Conservation (phyloP, 2,797 vertebrate species). For the Rhincodon typus region DNA sequence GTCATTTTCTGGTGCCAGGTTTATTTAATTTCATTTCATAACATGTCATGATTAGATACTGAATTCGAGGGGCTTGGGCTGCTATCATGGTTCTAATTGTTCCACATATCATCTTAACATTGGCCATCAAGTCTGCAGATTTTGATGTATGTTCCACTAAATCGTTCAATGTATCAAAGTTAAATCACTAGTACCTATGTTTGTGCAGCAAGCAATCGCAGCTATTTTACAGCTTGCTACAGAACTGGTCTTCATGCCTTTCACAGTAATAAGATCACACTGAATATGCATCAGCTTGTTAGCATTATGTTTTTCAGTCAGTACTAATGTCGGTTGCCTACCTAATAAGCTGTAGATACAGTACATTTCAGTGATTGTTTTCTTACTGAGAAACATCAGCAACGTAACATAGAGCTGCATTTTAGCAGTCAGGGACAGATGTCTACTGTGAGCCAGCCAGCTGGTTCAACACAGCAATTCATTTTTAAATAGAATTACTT, state of each 20-base stretch:
- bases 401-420: not conserved
- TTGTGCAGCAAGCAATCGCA: not conserved
- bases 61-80: not conserved
- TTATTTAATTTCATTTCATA: not conserved
- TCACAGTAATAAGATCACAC: constrained; percentile 3
- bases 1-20: not conserved
- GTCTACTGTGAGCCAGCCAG: not conserved
- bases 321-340: not conserved
- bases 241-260: not conserved
- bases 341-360: not conserved
- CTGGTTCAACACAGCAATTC: not conserved
- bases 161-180: not conserved
- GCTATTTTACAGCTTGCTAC: not conserved
- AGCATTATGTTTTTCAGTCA: not conserved
- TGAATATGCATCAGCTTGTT: constrained; percentile 9
- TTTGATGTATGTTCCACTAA: not conserved
- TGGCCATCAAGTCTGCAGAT: not conserved
- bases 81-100: not conserved
- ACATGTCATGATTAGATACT: not conserved
- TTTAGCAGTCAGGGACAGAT: not conserved
- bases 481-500: not conserved
- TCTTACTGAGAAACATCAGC: not conserved
- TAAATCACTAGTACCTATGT: not conserved
- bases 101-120: not conserved
- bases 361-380: not conserved